phyloP scores from a whole-genome alignment of 1,140 invertebrate genomes.

The Eufriesea mexicana region DNA sequence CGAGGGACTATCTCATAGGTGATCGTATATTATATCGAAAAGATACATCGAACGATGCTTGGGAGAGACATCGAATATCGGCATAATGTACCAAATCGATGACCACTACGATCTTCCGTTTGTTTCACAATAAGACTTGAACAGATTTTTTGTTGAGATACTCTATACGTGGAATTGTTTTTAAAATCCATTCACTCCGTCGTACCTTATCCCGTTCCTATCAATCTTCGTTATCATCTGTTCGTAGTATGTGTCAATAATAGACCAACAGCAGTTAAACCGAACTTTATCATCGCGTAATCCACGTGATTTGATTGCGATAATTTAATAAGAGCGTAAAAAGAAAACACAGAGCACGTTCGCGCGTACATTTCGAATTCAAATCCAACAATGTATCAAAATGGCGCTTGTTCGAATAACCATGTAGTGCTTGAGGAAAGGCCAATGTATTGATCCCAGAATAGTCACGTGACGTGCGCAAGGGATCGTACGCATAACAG shows the following conservation, averaged over 20 bases:
- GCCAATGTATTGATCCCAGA: slow-evolving; percentile 1
- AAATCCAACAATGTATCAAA: not conserved
- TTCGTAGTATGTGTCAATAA: too few species aligned
- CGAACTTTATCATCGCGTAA: too few species aligned
- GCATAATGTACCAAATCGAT: slow-evolving; percentile 46
- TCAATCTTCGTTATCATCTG: not conserved
- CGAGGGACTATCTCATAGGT: slow-evolving; percentile 69
- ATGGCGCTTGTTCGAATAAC: not conserved
- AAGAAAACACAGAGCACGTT: not conserved
- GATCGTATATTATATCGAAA: slow-evolving; percentile 72
- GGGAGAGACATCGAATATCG: slow-evolving; percentile 62
- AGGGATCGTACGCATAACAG: not conserved
- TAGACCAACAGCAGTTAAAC: not conserved
- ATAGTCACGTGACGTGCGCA: slow-evolving; percentile 1
- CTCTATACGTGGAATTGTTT: not conserved
- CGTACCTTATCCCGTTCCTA: not conserved
- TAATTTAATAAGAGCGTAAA: not conserved
- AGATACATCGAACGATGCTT: slow-evolving; percentile 43
- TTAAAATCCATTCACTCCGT: not conserved
- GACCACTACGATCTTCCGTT: not conserved
- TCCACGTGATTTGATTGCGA: too few species aligned
- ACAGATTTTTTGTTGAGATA: not conserved
- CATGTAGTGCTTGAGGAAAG: not conserved
- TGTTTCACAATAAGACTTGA: not conserved
- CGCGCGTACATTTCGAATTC: not conserved